Conservation (phyloP, 2,888 invertebrate species). For the Mythimna pallens region DNA sequence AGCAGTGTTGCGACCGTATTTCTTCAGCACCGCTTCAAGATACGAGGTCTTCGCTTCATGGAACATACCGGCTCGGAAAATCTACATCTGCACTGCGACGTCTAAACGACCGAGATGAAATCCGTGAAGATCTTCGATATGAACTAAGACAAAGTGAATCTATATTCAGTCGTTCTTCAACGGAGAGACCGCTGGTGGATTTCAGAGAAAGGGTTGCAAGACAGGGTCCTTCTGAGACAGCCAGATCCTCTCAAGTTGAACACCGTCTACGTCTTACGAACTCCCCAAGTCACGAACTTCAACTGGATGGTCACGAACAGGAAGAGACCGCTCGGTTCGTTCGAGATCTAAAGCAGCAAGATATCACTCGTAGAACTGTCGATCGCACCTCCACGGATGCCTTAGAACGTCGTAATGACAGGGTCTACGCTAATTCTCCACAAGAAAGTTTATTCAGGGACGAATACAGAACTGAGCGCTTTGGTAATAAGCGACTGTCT, state of each 20-base stretch:
- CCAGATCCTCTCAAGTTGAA: conserved; percentile 28
- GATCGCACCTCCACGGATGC: conserved; percentile 26
- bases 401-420: conserved; percentile 35
- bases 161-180: conserved; percentile 31
- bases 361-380: conserved; percentile 16
- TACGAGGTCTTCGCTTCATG: conserved; percentile 69
- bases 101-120: conserved; percentile 55
- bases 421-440: conserved; percentile 18
- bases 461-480: conserved; percentile 18
- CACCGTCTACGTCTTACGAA: conserved; percentile 19
- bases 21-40: conserved; percentile 68
- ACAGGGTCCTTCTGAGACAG: conserved; percentile 23
- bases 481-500: conserved; percentile 36
- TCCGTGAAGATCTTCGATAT: conserved; percentile 66
- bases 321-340: conserved; percentile 18
- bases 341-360: conserved; percentile 26
- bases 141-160: conserved; percentile 59
- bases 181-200: conserved; percentile 39
- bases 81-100: conserved; percentile 50
- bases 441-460: conserved; percentile 25
- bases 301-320: conserved; percentile 24
- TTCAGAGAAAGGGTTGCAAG: conserved; percentile 31
- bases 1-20: conserved; percentile 77
- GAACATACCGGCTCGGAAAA: conserved; percentile 60
- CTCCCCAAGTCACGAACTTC: conserved; percentile 36